Evolutionary conservation across 2,113 vertebrate genomes (phyloP).

Genomic region (Pagrus major): DNA sequence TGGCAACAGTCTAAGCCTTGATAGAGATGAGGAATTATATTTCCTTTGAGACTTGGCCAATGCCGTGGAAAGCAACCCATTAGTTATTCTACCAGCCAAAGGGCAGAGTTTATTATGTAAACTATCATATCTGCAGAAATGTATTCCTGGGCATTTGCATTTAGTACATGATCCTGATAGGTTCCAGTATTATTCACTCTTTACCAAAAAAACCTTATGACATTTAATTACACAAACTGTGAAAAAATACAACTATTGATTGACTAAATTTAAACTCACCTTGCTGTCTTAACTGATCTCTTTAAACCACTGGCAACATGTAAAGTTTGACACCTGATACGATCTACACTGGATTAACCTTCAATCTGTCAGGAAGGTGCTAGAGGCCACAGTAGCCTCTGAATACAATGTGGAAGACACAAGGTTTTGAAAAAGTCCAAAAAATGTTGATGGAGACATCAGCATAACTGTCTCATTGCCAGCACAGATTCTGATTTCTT

Average conservation of each 20-base stretch:
- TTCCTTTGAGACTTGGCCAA: background rate
- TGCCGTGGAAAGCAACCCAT: background rate
- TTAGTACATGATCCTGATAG: background rate
- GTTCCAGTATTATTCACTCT: background rate
- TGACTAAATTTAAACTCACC: background rate
- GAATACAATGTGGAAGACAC: background rate
- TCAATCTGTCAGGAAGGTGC: background rate
- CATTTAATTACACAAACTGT: background rate
- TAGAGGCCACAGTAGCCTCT: background rate
- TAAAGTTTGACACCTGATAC: background rate
- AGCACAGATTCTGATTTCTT: background rate
- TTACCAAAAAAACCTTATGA: background rate
- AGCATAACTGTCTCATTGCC: background rate
- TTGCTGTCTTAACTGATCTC: background rate
- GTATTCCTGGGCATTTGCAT: background rate
- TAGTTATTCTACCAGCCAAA: constrained; percentile 2
- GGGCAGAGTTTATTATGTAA: background rate
- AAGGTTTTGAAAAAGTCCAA: background rate
- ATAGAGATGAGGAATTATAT: background rate
- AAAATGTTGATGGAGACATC: too few species aligned
- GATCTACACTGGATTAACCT: background rate
- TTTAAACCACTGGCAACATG: background rate
- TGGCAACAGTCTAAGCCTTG: background rate
- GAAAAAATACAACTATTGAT: background rate
- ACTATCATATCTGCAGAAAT: background rate